Conservation (phyloP, 2,797 vertebrate species). For the Corythornis leucogaster region DNA sequence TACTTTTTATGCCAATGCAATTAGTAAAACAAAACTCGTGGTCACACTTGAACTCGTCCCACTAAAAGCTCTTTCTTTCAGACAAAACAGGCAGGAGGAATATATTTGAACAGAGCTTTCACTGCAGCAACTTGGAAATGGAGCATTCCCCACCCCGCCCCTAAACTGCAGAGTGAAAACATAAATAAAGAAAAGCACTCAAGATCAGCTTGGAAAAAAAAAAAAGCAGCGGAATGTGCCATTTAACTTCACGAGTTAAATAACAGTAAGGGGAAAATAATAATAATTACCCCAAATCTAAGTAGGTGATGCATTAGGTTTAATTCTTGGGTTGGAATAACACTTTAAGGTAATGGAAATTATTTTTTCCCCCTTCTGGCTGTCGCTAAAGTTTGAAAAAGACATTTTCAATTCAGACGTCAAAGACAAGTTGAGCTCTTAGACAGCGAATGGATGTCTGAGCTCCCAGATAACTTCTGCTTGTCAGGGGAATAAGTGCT, state of each 20-base stretch:
- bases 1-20: not conserved
- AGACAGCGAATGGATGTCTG: not conserved
- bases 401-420: slow-evolving; percentile 19
- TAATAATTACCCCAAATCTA: not conserved
- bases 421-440: not conserved
- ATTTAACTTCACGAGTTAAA: slow-evolving; percentile 13
- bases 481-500: slow-evolving; percentile 13
- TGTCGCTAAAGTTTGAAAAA: not conserved
- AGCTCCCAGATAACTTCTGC: not conserved
- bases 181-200: slow-evolving; percentile 22
- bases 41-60: not conserved
- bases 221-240: not conserved
- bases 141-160: not conserved
- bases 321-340: not conserved
- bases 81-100: not conserved
- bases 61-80: slow-evolving; percentile 7
- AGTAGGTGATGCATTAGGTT: not conserved
- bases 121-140: not conserved
- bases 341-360: slow-evolving; percentile 40
- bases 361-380: not conserved
- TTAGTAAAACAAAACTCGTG: not conserved
- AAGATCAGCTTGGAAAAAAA: not conserved
- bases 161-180: not conserved
- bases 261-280: not conserved
- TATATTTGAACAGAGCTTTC: not conserved